phyloP scores from a whole-genome alignment of 2,888 invertebrate species.

The Apamea epomidion region DNA sequence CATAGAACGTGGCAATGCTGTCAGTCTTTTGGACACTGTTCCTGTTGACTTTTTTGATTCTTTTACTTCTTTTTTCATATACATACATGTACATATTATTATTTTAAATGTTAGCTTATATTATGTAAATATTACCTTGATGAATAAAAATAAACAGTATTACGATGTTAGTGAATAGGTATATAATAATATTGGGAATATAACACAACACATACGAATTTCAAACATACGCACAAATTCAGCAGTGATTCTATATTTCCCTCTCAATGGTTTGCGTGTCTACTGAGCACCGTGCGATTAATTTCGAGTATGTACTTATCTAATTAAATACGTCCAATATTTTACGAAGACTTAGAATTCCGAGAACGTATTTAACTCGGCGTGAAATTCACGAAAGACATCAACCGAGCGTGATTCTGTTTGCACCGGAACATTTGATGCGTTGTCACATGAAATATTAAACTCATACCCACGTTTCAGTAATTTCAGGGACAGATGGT shows the following conservation, averaged over 20 bases:
- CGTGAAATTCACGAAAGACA: constrained; percentile 60
- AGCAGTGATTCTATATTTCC: not conserved
- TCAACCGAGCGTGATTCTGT: constrained; percentile 43
- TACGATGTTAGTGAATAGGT: constrained; percentile 1
- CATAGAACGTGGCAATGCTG: not conserved
- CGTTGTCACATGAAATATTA: constrained; percentile 60
- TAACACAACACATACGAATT: not conserved
- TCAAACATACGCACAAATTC: not conserved
- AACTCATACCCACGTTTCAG: constrained; percentile 40
- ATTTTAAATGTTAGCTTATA: not conserved
- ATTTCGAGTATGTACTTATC: constrained; percentile 30
- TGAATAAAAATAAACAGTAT: not conserved
- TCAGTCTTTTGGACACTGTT: not conserved
- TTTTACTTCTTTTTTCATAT: not conserved
- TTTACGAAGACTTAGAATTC: constrained; percentile 38
- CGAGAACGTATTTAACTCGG: constrained; percentile 45
- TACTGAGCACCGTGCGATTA: constrained; percentile 9
- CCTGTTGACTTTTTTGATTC: not conserved
- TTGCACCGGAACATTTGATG: constrained; percentile 42
- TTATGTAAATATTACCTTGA: not conserved
- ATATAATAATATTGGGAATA: not conserved
- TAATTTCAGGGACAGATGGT: constrained; percentile 37
- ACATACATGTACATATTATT: not conserved
- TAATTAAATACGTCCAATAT: constrained; percentile 48
- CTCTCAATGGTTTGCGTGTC: not conserved